Evolutionary conservation across 2,113 vertebrate species (phyloP).

Genomic region (Anthoscopus minutus): DNA sequence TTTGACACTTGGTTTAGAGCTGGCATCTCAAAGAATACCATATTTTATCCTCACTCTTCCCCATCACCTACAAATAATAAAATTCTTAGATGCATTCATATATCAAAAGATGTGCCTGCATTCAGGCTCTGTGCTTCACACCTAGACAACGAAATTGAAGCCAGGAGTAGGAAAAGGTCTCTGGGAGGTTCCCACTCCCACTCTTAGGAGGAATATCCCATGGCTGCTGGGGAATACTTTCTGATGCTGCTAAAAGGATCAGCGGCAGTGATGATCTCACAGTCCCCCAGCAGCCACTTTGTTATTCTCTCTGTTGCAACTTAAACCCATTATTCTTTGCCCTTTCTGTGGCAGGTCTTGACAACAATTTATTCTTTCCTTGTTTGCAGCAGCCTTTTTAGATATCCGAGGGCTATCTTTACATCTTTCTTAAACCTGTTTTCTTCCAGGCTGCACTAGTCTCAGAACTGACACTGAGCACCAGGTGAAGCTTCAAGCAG

Average conservation of each 20-base stretch:
- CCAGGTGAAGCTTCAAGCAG: neutral
- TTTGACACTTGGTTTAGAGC: neutral
- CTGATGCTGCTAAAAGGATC: neutral
- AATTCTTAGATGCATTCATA: neutral
- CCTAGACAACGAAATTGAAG: neutral
- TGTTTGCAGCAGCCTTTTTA: neutral
- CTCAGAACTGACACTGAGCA: neutral
- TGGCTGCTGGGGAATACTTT: accelerated
- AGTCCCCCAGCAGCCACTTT: neutral
- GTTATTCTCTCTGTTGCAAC: neutral
- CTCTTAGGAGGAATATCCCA: neutral
- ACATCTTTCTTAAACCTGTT: neutral
- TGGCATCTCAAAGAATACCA: neutral
- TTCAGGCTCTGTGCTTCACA: neutral
- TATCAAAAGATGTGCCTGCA: neutral
- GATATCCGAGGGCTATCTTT: neutral
- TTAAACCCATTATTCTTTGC: neutral
- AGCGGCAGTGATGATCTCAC: accelerated
- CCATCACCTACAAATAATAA: neutral
- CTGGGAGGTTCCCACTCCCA: neutral
- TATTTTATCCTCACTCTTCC: neutral
- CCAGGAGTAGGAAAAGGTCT: neutral
- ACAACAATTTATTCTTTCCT: neutral
- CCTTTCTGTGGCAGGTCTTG: neutral
- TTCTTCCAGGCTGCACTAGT: neutral